Evolutionary conservation across 2,797 vertebrate genomes (phyloP).

Genomic region (Petrocephalus schoutedeni): DNA sequence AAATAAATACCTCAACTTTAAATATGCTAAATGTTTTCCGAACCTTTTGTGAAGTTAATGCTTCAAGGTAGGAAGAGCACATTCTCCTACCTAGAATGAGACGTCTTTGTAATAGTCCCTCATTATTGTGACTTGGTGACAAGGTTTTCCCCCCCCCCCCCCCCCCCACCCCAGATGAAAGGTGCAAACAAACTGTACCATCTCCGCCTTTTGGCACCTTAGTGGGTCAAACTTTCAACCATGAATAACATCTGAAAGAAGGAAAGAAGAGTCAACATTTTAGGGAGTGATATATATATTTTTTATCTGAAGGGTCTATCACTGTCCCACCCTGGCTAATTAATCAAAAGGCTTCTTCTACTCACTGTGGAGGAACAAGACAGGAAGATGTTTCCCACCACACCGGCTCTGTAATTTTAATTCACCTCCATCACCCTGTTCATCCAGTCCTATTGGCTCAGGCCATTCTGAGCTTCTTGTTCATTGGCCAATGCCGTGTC

Average conservation of each 20-base stretch:
- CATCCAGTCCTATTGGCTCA: neutral
- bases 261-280: neutral
- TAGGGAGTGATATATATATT: neutral
- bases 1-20: neutral
- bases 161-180: neutral
- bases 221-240: neutral
- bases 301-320: neutral
- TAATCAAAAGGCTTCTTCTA: slow-evolving; percentile 36
- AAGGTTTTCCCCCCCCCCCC: neutral
- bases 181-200: neutral
- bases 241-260: neutral
- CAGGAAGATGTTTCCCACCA: slow-evolving; percentile 45
- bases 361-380: slow-evolving; percentile 22
- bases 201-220: neutral
- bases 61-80: neutral
- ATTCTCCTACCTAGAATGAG: neutral
- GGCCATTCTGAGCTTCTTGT: slow-evolving; percentile 30
- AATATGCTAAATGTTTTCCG: neutral
- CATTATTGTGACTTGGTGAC: neutral
- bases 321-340: slow-evolving; percentile 36
- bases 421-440: slow-evolving; percentile 47
- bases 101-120: neutral
- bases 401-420: slow-evolving; percentile 38
- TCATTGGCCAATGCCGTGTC: slow-evolving; percentile 18
- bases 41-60: neutral